Evolutionary conservation across 2,113 vertebrate species (phyloP).

Genomic region (Acanthochromis polyacanthus): DNA sequence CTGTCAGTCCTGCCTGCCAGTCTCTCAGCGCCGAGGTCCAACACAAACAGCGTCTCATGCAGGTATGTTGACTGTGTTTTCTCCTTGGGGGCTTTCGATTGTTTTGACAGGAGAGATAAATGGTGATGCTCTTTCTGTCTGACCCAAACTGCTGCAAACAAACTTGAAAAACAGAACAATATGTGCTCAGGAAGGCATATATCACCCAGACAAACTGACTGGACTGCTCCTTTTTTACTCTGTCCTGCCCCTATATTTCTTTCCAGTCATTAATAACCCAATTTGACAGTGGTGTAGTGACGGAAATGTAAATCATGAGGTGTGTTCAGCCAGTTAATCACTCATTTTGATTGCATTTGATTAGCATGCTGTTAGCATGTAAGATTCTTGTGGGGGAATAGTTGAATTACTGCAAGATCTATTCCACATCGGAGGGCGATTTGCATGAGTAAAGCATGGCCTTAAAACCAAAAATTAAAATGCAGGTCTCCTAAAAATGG

Average conservation of each 20-base stretch:
- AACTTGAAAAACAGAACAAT: not conserved
- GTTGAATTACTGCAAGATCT: too few relatives aligned
- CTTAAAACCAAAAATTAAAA: too few relatives aligned
- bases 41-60: not conserved
- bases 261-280: too few relatives aligned
- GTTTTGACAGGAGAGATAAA: slow-evolving; percentile 53
- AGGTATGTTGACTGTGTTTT: not conserved
- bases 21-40: not conserved
- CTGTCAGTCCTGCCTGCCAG: not conserved
- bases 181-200: not conserved
- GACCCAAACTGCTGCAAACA: slow-evolving; percentile 7
- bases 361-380: too few relatives aligned
- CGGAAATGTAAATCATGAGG: too few relatives aligned
- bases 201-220: not conserved
- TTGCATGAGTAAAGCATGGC: too few relatives aligned
- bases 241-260: not conserved
- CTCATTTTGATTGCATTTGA: too few relatives aligned
- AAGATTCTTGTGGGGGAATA: too few relatives aligned
- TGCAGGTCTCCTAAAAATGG: too few relatives aligned
- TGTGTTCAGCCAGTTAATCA: too few relatives aligned
- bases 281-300: too few relatives aligned
- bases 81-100: not conserved
- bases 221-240: not conserved
- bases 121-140: slow-evolving; percentile 26
- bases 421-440: too few relatives aligned